phyloP scores from a whole-genome alignment of 2,797 vertebrate species.

The Neostethus bicornis region DNA sequence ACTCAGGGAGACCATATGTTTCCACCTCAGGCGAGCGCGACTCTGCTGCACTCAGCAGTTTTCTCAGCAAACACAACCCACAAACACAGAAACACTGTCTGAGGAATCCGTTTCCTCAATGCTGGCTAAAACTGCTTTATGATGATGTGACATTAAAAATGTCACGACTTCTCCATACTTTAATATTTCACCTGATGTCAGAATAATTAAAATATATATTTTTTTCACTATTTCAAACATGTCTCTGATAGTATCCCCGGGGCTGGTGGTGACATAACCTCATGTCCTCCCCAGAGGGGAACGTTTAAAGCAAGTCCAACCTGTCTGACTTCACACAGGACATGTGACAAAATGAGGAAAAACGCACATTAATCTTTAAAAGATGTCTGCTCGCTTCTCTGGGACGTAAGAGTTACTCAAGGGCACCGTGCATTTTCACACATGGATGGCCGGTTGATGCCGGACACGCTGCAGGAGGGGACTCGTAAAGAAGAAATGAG shows the following conservation, averaged over 20 bases:
- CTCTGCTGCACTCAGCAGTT: conserved; percentile 72
- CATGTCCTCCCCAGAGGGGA: conserved; percentile 23
- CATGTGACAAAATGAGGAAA: conserved; percentile 51
- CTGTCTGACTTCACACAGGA: conserved; percentile 48
- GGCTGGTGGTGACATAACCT: conserved; percentile 29
- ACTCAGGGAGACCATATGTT: conserved; percentile 76
- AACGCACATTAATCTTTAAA: conserved; percentile 50
- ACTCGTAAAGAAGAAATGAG: not conserved
- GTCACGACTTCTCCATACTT: conserved; percentile 7
- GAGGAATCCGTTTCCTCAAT: no score
- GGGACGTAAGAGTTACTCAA: conserved; percentile 17
- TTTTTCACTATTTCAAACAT: conserved; percentile 46
- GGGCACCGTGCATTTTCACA: conserved; percentile 34
- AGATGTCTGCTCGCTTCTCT: conserved; percentile 33
- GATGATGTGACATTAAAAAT: conserved; percentile 8
- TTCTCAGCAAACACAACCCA: conserved; percentile 42
- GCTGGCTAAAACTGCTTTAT: conserved; percentile 21
- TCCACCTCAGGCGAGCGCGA: conserved; percentile 65
- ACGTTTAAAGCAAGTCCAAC: conserved; percentile 40
- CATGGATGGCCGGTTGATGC: conserved; percentile 23
- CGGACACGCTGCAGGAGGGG: conserved; percentile 15
- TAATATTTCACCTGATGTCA: conserved; percentile 28
- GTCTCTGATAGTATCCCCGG: conserved; percentile 39
- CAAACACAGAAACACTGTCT: conserved; percentile 43
- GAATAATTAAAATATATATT: not conserved